Conservation (phyloP, 2,888 invertebrate genomes). For the Leuctra nigra region DNA sequence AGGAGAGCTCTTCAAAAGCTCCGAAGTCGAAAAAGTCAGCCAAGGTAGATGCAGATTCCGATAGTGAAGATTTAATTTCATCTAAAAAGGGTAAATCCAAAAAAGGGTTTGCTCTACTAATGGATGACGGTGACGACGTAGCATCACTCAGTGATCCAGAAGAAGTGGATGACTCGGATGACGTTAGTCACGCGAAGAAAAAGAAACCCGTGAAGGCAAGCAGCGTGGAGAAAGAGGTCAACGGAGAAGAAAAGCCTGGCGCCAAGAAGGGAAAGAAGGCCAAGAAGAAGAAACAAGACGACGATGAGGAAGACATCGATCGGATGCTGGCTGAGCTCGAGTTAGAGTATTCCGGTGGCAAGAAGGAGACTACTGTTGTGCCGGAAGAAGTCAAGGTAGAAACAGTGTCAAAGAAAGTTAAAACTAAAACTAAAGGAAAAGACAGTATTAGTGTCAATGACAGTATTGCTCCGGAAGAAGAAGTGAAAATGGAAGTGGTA, state of each 20-base stretch:
- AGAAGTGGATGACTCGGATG: background rate
- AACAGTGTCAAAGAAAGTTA: conserved; percentile 22
- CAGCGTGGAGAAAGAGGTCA: conserved; percentile 20
- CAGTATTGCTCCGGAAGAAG: conserved; percentile 34
- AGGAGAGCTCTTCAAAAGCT: conserved; percentile 7
- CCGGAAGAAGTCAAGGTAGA: conserved; percentile 32
- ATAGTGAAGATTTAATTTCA: background rate
- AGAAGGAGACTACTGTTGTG: conserved; percentile 40
- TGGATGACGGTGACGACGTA: conserved; percentile 14
- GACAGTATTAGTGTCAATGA: conserved; percentile 17
- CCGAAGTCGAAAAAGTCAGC: conserved; percentile 1
- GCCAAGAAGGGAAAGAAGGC: conserved; percentile 31
- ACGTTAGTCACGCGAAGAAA: background rate
- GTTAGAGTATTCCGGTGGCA: conserved; percentile 67
- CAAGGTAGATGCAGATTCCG: background rate
- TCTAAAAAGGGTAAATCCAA: conserved; percentile 22
- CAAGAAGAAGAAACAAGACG: conserved; percentile 52
- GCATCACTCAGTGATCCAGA: conserved; percentile 1
- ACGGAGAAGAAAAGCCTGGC: conserved; percentile 19
- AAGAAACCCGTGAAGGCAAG: conserved; percentile 7
- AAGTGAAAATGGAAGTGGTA: conserved; percentile 43
- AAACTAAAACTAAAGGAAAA: conserved; percentile 29
- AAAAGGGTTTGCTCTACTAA: conserved; percentile 19
- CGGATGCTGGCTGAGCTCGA: conserved; percentile 76
- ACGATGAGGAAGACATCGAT: conserved; percentile 73